Evolutionary conservation across 2,888 invertebrate species (phyloP).

Genomic region (Mesoligia furuncula): DNA sequence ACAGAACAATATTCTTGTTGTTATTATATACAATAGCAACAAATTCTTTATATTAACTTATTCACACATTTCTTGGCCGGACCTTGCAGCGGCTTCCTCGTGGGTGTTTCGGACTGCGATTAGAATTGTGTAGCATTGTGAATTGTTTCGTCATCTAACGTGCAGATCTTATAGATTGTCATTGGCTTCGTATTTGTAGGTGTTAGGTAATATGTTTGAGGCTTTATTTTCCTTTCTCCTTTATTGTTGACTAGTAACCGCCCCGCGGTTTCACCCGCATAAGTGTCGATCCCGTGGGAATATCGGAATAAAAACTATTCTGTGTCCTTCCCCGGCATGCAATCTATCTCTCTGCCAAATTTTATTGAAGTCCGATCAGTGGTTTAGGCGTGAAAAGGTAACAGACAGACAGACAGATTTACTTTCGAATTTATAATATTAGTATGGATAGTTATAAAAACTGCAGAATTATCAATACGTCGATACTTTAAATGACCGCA

Average conservation of each 20-base stretch:
- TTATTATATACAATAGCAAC: conserved; percentile 14
- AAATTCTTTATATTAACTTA: conserved; percentile 25
- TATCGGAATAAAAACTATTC: too few species aligned
- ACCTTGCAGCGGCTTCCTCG: conserved; percentile 45
- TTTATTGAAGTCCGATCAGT: too few species aligned
- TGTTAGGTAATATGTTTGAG: not conserved
- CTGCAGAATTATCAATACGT: not conserved
- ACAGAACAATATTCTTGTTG: not conserved
- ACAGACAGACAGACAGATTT: too few species aligned
- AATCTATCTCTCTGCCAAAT: too few species aligned
- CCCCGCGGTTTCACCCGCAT: too few species aligned
- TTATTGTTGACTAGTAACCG: not conserved
- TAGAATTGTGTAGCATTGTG: conserved; percentile 27
- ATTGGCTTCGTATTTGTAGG: conserved; percentile 13
- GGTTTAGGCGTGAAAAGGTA: too few species aligned
- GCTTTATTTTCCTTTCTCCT: conserved; percentile 24
- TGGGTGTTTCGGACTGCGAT: conserved; percentile 25
- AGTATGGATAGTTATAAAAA: not conserved
- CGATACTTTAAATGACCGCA: not conserved
- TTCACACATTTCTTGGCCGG: conserved; percentile 42
- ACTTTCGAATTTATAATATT: too few species aligned
- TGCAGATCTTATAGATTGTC: conserved; percentile 27
- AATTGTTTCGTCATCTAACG: conserved; percentile 3
- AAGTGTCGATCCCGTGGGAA: too few species aligned
- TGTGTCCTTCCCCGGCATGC: too few species aligned